Percentiles rank a stretch among this genome's conserved stretches.
Evolutionary conservation across 1,140 invertebrate species (phyloP).

Genomic region (Batillaria attramentaria): DNA sequence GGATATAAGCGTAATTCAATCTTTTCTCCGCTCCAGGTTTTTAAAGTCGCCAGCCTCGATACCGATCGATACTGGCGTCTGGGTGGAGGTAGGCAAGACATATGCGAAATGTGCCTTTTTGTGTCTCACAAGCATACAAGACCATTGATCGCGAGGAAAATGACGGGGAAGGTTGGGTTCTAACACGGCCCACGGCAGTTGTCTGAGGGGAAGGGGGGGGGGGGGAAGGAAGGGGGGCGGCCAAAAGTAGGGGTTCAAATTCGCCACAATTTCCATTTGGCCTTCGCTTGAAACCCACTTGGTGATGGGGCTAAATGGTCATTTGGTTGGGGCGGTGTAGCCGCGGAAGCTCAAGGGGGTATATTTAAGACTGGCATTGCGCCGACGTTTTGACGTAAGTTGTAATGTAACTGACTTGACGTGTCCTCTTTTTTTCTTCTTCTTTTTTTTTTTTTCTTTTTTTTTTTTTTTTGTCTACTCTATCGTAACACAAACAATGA

Average conservation of each 20-base stretch:
- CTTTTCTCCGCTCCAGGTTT: background rate
- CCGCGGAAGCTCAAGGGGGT: background rate
- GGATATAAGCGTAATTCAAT: constrained; percentile 6
- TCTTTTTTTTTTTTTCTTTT: no score
- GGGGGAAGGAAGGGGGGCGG: no score
- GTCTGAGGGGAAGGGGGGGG: no score
- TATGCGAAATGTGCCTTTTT: constrained; percentile 32
- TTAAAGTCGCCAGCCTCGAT: background rate
- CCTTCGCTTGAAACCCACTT: background rate
- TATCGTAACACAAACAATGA: no score
- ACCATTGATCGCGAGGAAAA: constrained; percentile 30
- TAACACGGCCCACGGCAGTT: constrained; percentile 13
- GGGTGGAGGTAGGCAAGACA: constrained; percentile 26
- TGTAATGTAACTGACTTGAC: no score
- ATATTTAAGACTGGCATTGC: no score
- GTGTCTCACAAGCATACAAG: constrained; percentile 28
- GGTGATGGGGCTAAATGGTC: background rate
- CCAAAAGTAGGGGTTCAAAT: constrained; percentile 27
- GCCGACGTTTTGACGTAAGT: no score
- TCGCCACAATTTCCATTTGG: constrained; percentile 25
- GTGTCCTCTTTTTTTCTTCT: no score
- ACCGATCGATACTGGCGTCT: constrained; percentile 25
- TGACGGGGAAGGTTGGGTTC: constrained; percentile 20
- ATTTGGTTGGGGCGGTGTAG: background rate
- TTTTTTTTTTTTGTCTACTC: no score